These are phyloP conservation scores for Drosophila siamana DNA, from an alignment of 2,888 invertebrate species.

Conservation along the genomic window DNA sequence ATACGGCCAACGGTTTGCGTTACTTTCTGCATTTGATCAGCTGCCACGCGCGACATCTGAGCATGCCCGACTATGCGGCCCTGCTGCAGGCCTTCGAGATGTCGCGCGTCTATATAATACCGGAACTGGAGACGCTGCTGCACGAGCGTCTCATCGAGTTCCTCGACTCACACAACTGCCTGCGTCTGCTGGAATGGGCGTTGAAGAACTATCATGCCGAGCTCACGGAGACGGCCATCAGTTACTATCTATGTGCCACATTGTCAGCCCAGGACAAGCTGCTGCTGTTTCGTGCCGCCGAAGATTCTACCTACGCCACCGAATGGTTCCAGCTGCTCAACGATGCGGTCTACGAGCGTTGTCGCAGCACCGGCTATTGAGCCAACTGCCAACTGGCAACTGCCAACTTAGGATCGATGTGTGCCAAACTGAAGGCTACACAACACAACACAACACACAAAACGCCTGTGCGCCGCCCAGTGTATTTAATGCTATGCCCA, in stretches of 20 bases:
- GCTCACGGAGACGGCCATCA: constrained; percentile 84
- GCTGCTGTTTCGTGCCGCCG: constrained; percentile 82
- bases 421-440: constrained; percentile 39
- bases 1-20: constrained; percentile 81
- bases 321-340: constrained; percentile 85
- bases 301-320: constrained; percentile 82
- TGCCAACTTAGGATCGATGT: constrained; percentile 10
- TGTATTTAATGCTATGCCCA: constrained; percentile 37
- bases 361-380: constrained; percentile 75
- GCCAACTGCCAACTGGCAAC: constrained; percentile 2
- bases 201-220: constrained; percentile 84
- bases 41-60: constrained; percentile 65
- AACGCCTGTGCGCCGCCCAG: constrained; percentile 8
- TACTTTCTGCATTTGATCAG: constrained; percentile 84
- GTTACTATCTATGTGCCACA: constrained; percentile 83
- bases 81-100: constrained; percentile 85
- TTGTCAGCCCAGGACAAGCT: constrained; percentile 80
- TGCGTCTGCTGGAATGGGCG: constrained; percentile 84
- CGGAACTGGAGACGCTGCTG: constrained; percentile 80
- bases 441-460: not conserved
- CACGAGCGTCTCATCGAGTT: constrained; percentile 78
- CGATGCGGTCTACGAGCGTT: constrained; percentile 83
- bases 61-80: constrained; percentile 76
- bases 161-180: constrained; percentile 81
- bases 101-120: constrained; percentile 84